Base-by-base conservation (phyloP, 2,888 invertebrate genomes). In the Meiosimyza decipiens region DNA sequence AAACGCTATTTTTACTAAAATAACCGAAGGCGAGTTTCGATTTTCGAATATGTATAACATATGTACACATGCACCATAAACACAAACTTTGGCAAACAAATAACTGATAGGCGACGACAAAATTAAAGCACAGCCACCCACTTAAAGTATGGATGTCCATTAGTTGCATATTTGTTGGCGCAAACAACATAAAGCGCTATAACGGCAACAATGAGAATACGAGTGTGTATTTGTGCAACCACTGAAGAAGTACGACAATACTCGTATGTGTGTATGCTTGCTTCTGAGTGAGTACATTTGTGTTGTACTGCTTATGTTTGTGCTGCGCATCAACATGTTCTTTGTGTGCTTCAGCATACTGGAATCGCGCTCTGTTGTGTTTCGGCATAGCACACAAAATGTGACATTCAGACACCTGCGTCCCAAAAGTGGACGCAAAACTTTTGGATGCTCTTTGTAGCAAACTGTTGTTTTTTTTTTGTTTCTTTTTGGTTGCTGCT, bases 161-260 rank as follows among this genome's bases (percentile, higher is more conserved):
- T 73, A 73, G 69, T 65, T 51, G 65, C 69, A 59, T 64, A 69
- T 64, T 70, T 73, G 73, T 49, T 70, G 18, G 65, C 16, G 65
- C 73, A 73, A 70, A 69, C 64, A 70, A 65, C 40, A 47, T 40
- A 52, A 68, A 54, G 40, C 28, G 15, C 62, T 67, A 62, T 51
- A 16, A 52, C 22, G n/a, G 6, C 49, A 64, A 51, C 50, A 65
- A 28, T 28, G 33, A 22, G 28, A 52, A 7, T n/a, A 52, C 15
- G 16, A 28, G 52, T 33, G 9, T 40, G 9, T 40, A 40, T 40
- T 40, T 40, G 40, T 40, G 40, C 40, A 40, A 40, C 40, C 40
- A 40, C 40, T 40, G 40, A 40, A 40, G 40, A 9, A 40, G 40
- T 40, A 40, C 40, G 9, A 40, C 22, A 65, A 52, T 52, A 2